Percentiles rank a stretch among this genome's conserved stretches.
phyloP scores from a whole-genome alignment of 1,140 invertebrate genomes.

The Galleria mellonella region DNA sequence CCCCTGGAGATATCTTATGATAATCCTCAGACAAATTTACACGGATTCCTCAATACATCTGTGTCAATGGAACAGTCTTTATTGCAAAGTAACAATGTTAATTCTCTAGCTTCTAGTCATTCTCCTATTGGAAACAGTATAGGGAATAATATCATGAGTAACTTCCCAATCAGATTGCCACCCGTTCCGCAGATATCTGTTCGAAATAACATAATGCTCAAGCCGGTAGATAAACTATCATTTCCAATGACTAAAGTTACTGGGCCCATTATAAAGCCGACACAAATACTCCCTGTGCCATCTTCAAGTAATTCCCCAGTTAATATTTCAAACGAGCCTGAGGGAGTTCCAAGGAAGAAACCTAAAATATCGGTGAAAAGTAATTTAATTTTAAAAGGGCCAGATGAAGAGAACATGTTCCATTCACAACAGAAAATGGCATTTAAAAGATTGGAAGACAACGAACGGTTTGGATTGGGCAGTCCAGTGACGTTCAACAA shows the following conservation, averaged over 20 bases:
- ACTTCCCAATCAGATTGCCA: constrained; percentile 58
- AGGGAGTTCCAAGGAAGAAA: constrained; percentile 60
- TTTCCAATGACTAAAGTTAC: constrained; percentile 49
- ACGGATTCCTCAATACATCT: constrained; percentile 41
- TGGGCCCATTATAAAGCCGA: constrained; percentile 59
- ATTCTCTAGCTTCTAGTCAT: constrained; percentile 36
- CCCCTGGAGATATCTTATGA: constrained; percentile 46
- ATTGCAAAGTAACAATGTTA: constrained; percentile 42
- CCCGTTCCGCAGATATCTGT: constrained; percentile 36
- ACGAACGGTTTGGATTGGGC: constrained; percentile 49
- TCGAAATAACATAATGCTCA: constrained; percentile 54
- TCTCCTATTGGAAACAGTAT: constrained; percentile 35
- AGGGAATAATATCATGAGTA: constrained; percentile 59
- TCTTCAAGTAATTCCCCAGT: constrained; percentile 57
- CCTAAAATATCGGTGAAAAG: constrained; percentile 73
- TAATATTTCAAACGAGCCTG: constrained; percentile 36
- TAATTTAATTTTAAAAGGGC: constrained; percentile 68
- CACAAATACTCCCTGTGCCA: constrained; percentile 58
- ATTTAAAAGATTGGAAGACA: constrained; percentile 56
- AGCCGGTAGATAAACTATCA: constrained; percentile 54
- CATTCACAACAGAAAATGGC: constrained; percentile 68
- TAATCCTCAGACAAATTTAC: constrained; percentile 36
- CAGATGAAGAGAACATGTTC: constrained; percentile 65
- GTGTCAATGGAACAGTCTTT: constrained; percentile 50
- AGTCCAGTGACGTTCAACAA: constrained; percentile 63